Evolutionary conservation across 2,797 vertebrate genomes (phyloP), one percentile per base, ranked within the genome.

Genomic region (Tokudaia muenninki): DNA sequence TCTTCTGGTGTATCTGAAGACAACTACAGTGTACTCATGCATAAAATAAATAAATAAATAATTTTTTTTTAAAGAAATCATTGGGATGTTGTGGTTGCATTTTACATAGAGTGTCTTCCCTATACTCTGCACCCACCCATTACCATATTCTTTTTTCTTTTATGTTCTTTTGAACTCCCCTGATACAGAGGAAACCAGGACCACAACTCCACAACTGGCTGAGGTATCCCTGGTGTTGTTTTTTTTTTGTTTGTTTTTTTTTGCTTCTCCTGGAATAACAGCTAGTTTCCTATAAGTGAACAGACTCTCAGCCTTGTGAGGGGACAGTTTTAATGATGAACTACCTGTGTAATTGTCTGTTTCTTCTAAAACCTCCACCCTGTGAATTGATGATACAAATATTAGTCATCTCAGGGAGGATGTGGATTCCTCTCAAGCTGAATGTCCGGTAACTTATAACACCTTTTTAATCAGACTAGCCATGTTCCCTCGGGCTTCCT

Each of bases 401-500:
- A 0, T 90, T 14, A 3, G 59, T 96, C 63, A 75, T 75, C 3
- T 96, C 37, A 24, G 34, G 16, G 55, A 55, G 3, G 12, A 47
- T 34, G 3, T 6, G 87, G 26, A 55, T 94, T 75, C 70, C 57
- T 59, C 22, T n/a, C 29, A 72, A 50, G 17, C 80, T 91, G 21
- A 86, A 10, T 81, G 13, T 44, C 55, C 14, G 4, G 19, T 17
- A 77, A 44, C 1, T 93, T 57, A 89, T 22, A 31, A 6, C 10
- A 74, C 7, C 22, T 94, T 55, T 90, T 79, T 17, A 81, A 81
- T 87, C 87, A 91, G 86, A 93, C 50, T 92, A 79, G 24, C 57
- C 55, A n/a, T 37, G 72, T 88, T 95, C 21, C 59, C 86, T 79
- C 24, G 77, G 65, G 31, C 82, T 95, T 92, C 22, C 92, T 84